Evolutionary conservation across 2,888 invertebrate species (phyloP).

Genomic region (Aricia artaxerxes): DNA sequence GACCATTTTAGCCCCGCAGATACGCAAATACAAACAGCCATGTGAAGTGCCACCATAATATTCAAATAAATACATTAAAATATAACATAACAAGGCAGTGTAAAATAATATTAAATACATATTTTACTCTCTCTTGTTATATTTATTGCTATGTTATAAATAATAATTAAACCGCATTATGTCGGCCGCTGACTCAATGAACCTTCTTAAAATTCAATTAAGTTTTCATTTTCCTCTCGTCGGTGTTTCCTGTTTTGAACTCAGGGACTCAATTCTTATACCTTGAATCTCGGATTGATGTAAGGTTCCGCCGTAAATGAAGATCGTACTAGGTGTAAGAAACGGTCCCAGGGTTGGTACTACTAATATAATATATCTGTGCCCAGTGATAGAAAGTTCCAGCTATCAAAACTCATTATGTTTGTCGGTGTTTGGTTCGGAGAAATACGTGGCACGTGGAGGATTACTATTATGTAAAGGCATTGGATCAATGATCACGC

Average conservation of each 20-base stretch:
- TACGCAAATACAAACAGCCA: no score
- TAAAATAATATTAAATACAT: no score
- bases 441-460: background rate
- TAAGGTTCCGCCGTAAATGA: background rate
- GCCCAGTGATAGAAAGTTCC: background rate
- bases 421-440: background rate
- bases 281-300: background rate
- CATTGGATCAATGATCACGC: background rate
- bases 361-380: no score
- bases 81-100: no score
- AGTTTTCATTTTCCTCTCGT: background rate
- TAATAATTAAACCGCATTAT: background rate
- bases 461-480: background rate
- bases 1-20: no score
- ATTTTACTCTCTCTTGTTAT: no score
- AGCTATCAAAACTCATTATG: background rate
- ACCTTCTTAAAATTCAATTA: background rate
- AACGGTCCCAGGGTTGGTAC: background rate
- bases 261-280: background rate
- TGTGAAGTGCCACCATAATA: no score
- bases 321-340: background rate
- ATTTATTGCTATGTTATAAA: no score
- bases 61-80: no score
- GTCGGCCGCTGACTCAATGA: background rate
- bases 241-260: background rate